Evolutionary conservation across 2,113 vertebrate species (phyloP).

Genomic region (Corythoichthys intestinalis): DNA sequence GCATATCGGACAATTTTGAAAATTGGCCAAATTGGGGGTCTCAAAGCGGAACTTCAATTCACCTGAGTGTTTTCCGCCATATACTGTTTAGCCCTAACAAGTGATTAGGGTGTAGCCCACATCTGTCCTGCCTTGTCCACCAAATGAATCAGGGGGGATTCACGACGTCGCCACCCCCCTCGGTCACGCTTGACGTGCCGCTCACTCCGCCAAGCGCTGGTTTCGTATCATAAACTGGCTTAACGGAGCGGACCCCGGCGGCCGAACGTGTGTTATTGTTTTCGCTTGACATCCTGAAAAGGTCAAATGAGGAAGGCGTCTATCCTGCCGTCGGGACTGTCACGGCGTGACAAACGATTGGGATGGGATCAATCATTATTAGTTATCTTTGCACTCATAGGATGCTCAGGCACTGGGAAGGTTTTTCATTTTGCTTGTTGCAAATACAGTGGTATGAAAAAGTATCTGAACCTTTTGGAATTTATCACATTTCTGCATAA

Average conservation of each 20-base stretch:
- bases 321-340: constrained; percentile 48
- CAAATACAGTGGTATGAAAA: no score
- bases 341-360: constrained; percentile 45
- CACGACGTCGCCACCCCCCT: background rate
- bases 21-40: no score
- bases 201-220: constrained; percentile 54
- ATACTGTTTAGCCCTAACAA: background rate
- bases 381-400: constrained; percentile 46
- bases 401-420: background rate
- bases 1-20: no score
- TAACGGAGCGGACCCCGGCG: constrained; percentile 31
- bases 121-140: background rate
- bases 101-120: background rate
- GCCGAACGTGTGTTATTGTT: constrained; percentile 49
- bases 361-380: constrained; percentile 53
- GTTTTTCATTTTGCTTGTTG: background rate
- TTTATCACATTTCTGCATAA: no score
- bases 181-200: constrained; percentile 45
- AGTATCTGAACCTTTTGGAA: no score
- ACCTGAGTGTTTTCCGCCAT: no score
- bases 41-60: no score
- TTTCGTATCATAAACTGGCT: constrained; percentile 43
- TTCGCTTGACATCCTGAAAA: constrained; percentile 50
- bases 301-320: constrained; percentile 58
- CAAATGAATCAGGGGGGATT: no score